Conservation (phyloP, 2,888 invertebrate genomes). For the Seira sanloemensis region DNA sequence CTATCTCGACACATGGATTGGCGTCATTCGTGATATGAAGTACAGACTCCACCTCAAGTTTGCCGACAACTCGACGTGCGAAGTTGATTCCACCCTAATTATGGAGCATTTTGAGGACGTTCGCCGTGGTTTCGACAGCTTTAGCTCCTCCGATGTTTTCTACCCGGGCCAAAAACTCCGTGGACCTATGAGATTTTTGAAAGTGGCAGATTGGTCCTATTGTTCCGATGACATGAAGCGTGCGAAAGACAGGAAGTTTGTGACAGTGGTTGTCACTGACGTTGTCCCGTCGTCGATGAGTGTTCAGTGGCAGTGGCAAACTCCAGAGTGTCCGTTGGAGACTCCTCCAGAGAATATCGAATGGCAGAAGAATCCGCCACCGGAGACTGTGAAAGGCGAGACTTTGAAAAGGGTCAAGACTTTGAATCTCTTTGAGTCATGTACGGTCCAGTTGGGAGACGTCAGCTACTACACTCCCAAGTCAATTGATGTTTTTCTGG, state of each 20-base stretch:
- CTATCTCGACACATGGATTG: constrained; percentile 92
- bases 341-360: constrained; percentile 59
- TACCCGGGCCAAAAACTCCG: constrained; percentile 86
- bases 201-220: constrained; percentile 88
- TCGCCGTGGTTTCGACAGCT: constrained; percentile 75
- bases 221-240: constrained; percentile 84
- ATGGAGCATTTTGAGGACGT: constrained; percentile 72
- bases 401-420: constrained; percentile 88
- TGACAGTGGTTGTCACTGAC: constrained; percentile 87
- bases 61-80: constrained; percentile 81
- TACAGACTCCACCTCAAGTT: constrained; percentile 83
- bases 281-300: constrained; percentile 88
- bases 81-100: constrained; percentile 78
- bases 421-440: constrained; percentile 90
- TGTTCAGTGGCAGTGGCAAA: constrained; percentile 90
- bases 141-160: constrained; percentile 76
- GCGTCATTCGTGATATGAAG: constrained; percentile 84
- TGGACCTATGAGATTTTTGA: constrained; percentile 84
- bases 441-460: constrained; percentile 92
- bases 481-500: constrained; percentile 84
- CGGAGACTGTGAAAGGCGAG: constrained; percentile 83
- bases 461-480: constrained; percentile 88
- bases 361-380: constrained; percentile 79
- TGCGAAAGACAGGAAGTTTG: constrained; percentile 75
- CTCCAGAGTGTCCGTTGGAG: constrained; percentile 70